Base-by-base conservation (phyloP, 1,140 invertebrate genomes). In the Drosophila littoralis region DNA sequence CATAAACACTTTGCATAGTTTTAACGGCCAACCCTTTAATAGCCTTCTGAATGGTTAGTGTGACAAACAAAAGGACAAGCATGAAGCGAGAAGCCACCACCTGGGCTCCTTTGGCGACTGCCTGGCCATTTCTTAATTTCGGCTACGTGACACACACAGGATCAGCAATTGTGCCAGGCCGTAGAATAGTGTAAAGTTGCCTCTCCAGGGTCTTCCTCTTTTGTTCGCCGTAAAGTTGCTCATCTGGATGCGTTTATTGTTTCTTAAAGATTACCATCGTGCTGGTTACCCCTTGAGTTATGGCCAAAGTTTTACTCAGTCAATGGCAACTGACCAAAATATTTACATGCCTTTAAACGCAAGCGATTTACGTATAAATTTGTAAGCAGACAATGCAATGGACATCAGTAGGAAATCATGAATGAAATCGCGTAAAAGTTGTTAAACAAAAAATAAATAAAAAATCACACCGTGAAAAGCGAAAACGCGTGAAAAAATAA, bases 1-100 rank as follows among this genome's bases (percentile, higher is more conserved):
- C 86, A 90, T 86, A 90, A 90, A 88, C 86, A 90, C 85, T 90
- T 90, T 90, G 67, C 58, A 81, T 85, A 84, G 85, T 85, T 85
- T 70, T 74, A 76, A 82, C 51, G 76, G 60, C 64, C 68, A 71
- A 82, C 64, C 83, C 79, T 59, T 75, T 69, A 40, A 65, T 57
- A 42, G 3, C 13, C 0, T 13, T 33, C 35, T 17, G 42, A 10
- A 46, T 46, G 45, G 48, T 6, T 51, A 17, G 22, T 61, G 55
- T 46, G 46, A 35, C 40, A 58, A 90, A 82, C 81, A 90, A 86
- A 86, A 82, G 86, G 75, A 52, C 68, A 48, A 45, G 22, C 22
- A 28, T 5, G 22, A 64, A 38, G 57, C 43, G 45, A 22, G n/a
- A 22, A 9, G 10, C 55, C 63, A 45, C 46, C 70, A 73, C 70